These are phyloP conservation scores for Setophaga kirtlandii DNA, from an alignment of 2,113 vertebrate genomes.

Conservation along the genomic window DNA sequence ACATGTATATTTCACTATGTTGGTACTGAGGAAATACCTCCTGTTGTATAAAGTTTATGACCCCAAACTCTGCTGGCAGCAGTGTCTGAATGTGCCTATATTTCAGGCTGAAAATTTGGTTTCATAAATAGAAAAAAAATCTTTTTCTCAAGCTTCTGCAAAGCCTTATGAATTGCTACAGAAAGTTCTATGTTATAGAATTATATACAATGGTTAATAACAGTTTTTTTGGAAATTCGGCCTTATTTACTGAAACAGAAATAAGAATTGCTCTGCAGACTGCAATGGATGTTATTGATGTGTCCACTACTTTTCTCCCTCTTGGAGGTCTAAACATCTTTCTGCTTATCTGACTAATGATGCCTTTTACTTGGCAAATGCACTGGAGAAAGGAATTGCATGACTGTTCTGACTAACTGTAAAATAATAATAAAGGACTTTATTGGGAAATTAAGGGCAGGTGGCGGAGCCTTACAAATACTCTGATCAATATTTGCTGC, in stretches of 20 bases:
- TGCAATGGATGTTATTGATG: background rate
- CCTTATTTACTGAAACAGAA: background rate
- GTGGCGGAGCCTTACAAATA: background rate
- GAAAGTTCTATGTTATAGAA: background rate
- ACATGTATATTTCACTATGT: background rate
- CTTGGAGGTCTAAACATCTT: background rate
- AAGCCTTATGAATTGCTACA: background rate
- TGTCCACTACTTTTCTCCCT: background rate
- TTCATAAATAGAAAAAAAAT: background rate
- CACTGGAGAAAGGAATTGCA: background rate
- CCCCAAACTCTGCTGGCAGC: background rate
- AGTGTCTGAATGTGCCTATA: background rate
- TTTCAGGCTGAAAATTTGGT: background rate
- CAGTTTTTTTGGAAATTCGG: background rate
- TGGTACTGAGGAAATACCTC: background rate
- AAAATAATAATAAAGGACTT: conserved; percentile 24
- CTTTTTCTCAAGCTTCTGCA: background rate
- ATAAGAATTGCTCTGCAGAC: background rate
- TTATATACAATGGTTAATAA: background rate
- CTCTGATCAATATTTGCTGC: background rate
- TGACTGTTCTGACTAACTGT: background rate
- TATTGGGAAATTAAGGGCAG: conserved; percentile 8
- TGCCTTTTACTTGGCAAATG: background rate
- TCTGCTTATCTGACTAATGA: background rate
- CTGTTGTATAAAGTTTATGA: background rate